Percentiles rank a stretch among this genome's conserved stretches.
These are phyloP conservation scores for Bradypus variegatus DNA, from an alignment of 2,797 vertebrate species.

Conservation along the genomic window DNA sequence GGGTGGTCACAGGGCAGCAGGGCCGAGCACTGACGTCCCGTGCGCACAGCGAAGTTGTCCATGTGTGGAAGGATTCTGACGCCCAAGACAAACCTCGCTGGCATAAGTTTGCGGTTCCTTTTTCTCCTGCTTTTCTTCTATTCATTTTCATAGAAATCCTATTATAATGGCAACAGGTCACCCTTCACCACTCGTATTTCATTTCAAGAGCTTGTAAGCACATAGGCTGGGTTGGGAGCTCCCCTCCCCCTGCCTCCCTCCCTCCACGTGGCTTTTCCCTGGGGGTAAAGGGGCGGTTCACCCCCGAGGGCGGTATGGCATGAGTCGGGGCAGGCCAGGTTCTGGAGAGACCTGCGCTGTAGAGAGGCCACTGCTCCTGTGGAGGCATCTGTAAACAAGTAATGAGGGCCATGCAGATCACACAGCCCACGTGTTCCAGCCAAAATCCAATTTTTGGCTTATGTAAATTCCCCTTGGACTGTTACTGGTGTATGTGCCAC, in stretches of 20 bases:
- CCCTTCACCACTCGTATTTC: constrained; percentile 61
- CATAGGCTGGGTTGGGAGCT: not conserved
- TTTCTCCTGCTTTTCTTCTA: constrained; percentile 58
- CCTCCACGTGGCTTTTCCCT: constrained; percentile 34
- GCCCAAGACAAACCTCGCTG: constrained; percentile 54
- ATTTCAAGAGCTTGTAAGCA: constrained; percentile 59
- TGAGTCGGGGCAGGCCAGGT: rapidly evolving
- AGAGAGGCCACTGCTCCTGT: rapidly evolving
- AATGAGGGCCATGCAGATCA: too few relatives aligned
- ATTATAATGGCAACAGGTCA: constrained; percentile 56
- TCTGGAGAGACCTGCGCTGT: not conserved
- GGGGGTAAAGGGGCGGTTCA: rapidly evolving
- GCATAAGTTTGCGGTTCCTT: constrained; percentile 5
- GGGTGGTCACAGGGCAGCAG: too few relatives aligned
- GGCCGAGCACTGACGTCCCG: constrained; percentile 54
- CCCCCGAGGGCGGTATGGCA: rapidly evolving
- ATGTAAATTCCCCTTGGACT: not conserved
- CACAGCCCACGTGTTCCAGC: rapidly evolving
- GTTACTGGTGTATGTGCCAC: rapidly evolving
- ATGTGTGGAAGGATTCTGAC: constrained; percentile 48
- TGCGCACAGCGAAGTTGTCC: constrained; percentile 27
- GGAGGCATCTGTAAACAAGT: not conserved
- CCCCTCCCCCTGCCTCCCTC: constrained; percentile 38
- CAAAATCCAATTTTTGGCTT: not conserved
- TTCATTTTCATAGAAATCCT: constrained; percentile 59